Base-by-base conservation (phyloP, 2,797 vertebrate genomes). In the Furcifer pardalis region DNA sequence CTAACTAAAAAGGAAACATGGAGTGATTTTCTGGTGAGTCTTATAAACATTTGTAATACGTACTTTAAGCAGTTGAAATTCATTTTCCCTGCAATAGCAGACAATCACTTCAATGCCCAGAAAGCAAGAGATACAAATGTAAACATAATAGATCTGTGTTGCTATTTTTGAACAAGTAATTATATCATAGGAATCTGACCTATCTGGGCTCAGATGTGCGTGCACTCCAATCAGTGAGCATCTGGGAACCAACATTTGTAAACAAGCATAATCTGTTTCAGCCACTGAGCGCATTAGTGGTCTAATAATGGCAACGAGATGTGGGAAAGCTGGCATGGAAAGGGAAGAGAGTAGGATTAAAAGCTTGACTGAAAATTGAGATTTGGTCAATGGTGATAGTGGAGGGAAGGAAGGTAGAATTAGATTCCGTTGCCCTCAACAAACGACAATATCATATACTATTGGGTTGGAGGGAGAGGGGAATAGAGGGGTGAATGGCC, bases 201-300 rank as follows among this genome's bases (percentile, higher is more conserved):
- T 81, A n/a, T 84, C 85, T 84, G 90, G 87, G 87, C 74, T 87
- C 82, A 13, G 37, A 84, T 35, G 35, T 80, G 65, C 63, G 30
- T 89, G 82, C 77, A 88, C 91, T 92, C 93, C 92, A 46, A 77
- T 13, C 60, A 87, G 84, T 17, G 71, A 88, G 30, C 37, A 52
- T n/a, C 86, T 12, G 60, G 86, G 89, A 90, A 85, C 78, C 69
- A 8, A 71, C 85, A 83, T 90, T 86, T 86, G 90, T 89, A 75
- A 86, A 82, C 0, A 42, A 40, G 80, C 30, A 23, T 91, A 90
- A 87, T 90, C 93, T 93, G 92, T 32, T 91, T 82, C 49, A 56
- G 56, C 84, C 76, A 81, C 10, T 82, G 86, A 90, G 83, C 83
- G 84, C 23, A 81, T 91, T 91, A 91, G 25, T 56, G 5, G 1